These are phyloP conservation scores for Anthopleura sola DNA, from an alignment of 64 coral and sea anemone genomes.

Conservation along the genomic window DNA sequence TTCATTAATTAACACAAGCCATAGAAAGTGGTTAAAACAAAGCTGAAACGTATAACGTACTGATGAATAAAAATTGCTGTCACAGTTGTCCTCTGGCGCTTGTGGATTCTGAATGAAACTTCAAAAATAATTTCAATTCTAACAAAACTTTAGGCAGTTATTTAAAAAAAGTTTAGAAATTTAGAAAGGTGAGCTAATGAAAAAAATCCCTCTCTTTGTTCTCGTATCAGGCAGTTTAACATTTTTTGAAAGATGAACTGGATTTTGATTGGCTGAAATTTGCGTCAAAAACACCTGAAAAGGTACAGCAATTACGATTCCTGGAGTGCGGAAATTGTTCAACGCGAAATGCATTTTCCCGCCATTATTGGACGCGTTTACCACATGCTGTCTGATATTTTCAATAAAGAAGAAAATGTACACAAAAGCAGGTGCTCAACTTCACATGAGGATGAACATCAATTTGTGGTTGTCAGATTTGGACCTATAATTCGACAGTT, in stretches of 20 bases:
- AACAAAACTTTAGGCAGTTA: background rate
- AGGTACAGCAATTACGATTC: background rate
- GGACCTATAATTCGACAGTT: slow-evolving; percentile 1
- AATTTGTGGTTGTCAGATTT: slow-evolving; percentile 6
- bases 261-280: background rate
- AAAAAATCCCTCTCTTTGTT: background rate
- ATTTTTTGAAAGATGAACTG: background rate
- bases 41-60: background rate
- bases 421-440: slow-evolving; percentile 24
- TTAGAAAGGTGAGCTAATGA: background rate
- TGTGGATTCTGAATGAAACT: background rate
- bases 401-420: slow-evolving; percentile 25
- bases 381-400: slow-evolving; percentile 31
- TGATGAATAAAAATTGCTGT: background rate
- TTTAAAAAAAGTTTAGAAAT: background rate
- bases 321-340: background rate
- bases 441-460: slow-evolving; percentile 7
- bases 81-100: background rate
- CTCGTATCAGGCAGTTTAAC: background rate
- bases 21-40: background rate
- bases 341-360: slow-evolving; percentile 17
- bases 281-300: background rate
- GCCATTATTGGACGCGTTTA: slow-evolving; percentile 22
- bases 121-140: background rate
- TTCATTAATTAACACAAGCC: slow-evolving; percentile 5